Base-by-base conservation (phyloP, 2,888 invertebrate species). In the Aleiodes testaceus region DNA sequence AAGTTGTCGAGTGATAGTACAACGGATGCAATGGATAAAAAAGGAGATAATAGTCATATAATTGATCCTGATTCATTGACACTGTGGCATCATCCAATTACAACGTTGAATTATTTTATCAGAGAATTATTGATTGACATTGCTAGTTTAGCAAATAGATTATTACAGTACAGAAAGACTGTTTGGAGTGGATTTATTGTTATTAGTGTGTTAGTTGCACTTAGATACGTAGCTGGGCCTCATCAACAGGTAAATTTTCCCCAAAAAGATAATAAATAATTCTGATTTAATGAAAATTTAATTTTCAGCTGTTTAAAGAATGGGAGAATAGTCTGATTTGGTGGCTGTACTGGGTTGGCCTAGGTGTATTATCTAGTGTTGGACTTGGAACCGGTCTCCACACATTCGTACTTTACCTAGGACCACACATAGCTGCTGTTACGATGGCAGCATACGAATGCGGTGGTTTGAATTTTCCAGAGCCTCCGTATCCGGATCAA, bases 381-480 rank as follows among this genome's bases (percentile, higher is more conserved):
- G 99, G 99, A 0, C 91, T 99, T 66, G 99, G 99, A 49, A 98
- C 99, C 0, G 99, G 99, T 0, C 91, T 99, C 68, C 99, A 99
- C 88, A 99, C 99, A 73, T 99, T 99, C 90, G 91, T 99, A 66
- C 90, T 99, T 74, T 99, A 99, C 88, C 89, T 99, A 84, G 99
- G 99, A n/a, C 99, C 99, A 36, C 98, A 99, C 86, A 99, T 99
- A 89, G 99, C 99, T 71, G 92, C 96, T 70, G 99, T 99, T 52
- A 99, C 99, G 2, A 90, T 99, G 84, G 99, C 99, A 14, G 99
- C 98, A 0, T 98, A 98, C 87, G 99, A 99, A 88, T 99, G 99
- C 87, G 95, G 95, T 63, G 92, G 94, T 22, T 91, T 99, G 44
- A 93, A 98, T 88, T 99, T 99, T 87, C 99, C 99, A 0, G 93